Evolutionary conservation across 2,113 vertebrate species (phyloP), one percentile per base, ranked within the genome.

Genomic region (Chloropsis cyanopogon): DNA sequence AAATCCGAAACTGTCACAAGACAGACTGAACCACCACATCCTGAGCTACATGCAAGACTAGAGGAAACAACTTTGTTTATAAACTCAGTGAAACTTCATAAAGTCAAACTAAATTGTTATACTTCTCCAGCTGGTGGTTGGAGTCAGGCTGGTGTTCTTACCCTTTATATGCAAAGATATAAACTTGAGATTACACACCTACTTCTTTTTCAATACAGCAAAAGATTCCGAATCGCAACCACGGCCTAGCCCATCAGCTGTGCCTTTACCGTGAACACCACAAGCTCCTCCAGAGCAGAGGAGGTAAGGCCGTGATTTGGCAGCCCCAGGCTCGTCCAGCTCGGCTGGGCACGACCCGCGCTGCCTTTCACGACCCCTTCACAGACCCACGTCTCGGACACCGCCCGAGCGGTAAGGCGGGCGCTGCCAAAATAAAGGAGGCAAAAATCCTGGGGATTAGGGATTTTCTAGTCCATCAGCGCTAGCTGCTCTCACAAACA

Each of bases 1-100:
- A 79, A 83, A 64, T 57, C 25, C 56, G 50, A 66, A 53, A 28
- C 7, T 0, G 6, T 22, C 25, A 39, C n/a, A n/a, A n/a, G 9
- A 35, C 44, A 35, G 4, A n/a, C 21, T 5, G 31, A 84, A 46
- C 19, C 17, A 52, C 44, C 41, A 16, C 82, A 61, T 61, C 64
- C 42, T 1, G 14, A 56, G 37, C 44, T 56, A 28, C 9, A 5
- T 0, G 2, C 8, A 47, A 52, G 24, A 5, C 29, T 23, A 1
- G 0, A 25, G 12, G 3, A 7, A 42, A 52, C 25, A 24, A 12
- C 2, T 5, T 41, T 49, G 26, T 59, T 88, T 80, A 37, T 16
- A 12, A 72, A 56, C 23, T 42, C 59, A 24, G 37, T 26, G 12
- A 59, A 76, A 64, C 46, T 15, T 60, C 10, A 26, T 0, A 18